A percentile compares a stretch with the other conserved stretches of the same genome.
Evolutionary conservation across 2,797 vertebrate genomes (phyloP).

Genomic region (Oreonectes daqikongensis): DNA sequence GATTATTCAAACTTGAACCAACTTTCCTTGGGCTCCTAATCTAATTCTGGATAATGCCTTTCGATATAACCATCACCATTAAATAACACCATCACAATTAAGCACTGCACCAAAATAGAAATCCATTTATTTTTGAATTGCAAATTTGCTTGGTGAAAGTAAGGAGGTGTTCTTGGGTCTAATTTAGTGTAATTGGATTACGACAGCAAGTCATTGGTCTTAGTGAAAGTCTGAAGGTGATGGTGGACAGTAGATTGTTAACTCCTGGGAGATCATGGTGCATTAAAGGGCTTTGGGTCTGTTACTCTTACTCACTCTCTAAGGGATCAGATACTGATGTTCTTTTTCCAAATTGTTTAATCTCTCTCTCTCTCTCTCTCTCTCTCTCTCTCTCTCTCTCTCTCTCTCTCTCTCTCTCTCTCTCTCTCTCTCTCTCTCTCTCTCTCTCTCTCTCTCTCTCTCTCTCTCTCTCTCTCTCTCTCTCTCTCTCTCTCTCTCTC

Average conservation of each 20-base stretch:
- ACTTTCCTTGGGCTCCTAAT: not conserved
- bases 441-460: no score
- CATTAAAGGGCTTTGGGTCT: not conserved
- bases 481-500: not conserved
- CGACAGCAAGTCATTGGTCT: not conserved
- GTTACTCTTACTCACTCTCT: not conserved
- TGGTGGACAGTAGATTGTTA: not conserved
- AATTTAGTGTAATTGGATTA: not conserved
- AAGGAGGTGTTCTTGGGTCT: not conserved
- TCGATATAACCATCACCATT: not conserved
- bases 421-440: no score
- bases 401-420: no score
- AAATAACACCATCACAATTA: not conserved
- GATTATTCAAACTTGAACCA: not conserved
- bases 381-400: no score
- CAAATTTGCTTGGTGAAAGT: not conserved
- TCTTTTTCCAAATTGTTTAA: no score
- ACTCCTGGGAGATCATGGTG: not conserved
- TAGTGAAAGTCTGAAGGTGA: conserved; percentile 1
- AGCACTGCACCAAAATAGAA: not conserved
- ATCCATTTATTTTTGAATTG: not conserved
- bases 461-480: no score
- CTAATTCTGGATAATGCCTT: not conserved
- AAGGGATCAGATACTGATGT: no score
- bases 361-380: no score